Percentiles rank a stretch among this genome's conserved stretches.
These are phyloP conservation scores for Drosophila kohkoa DNA, from an alignment of 1,140 invertebrate species.

Conservation along the genomic window DNA sequence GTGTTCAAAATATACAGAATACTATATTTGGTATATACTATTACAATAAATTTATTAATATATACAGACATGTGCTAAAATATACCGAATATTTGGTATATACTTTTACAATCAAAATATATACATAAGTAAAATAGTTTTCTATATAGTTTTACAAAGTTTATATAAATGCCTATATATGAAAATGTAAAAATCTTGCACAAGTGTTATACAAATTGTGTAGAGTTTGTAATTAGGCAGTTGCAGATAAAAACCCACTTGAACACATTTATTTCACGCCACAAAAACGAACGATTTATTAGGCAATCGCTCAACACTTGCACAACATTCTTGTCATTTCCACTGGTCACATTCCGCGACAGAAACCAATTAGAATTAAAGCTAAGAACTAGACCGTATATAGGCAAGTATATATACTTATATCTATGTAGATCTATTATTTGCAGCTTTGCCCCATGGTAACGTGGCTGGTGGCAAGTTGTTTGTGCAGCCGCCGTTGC, in stretches of 20 bases:
- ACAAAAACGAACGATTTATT: not conserved
- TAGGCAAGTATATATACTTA: not conserved
- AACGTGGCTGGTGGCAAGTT: slow-evolving; percentile 45
- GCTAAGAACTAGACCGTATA: not conserved
- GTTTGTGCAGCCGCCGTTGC: slow-evolving; percentile 65
- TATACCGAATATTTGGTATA: too few relatives aligned
- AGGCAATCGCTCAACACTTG: not conserved
- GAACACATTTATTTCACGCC: not conserved
- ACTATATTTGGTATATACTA: too few relatives aligned
- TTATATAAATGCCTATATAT: too few relatives aligned
- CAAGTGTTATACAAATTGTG: not conserved
- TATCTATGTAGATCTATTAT: not conserved
- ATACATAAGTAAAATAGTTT: too few relatives aligned
- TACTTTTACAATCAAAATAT: too few relatives aligned
- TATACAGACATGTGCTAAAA: too few relatives aligned
- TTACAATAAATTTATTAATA: too few relatives aligned
- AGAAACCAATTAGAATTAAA: not conserved
- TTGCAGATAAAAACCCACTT: not conserved
- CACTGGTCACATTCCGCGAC: not conserved
- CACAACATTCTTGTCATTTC: not conserved
- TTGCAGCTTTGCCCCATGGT: slow-evolving; percentile 22
- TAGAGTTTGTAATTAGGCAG: not conserved
- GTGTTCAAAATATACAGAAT: too few relatives aligned
- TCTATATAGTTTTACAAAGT: too few relatives aligned
- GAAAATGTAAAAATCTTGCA: not conserved